Evolutionary conservation across 2,888 invertebrate genomes (phyloP).

Genomic region (Apotomis betuletana): DNA sequence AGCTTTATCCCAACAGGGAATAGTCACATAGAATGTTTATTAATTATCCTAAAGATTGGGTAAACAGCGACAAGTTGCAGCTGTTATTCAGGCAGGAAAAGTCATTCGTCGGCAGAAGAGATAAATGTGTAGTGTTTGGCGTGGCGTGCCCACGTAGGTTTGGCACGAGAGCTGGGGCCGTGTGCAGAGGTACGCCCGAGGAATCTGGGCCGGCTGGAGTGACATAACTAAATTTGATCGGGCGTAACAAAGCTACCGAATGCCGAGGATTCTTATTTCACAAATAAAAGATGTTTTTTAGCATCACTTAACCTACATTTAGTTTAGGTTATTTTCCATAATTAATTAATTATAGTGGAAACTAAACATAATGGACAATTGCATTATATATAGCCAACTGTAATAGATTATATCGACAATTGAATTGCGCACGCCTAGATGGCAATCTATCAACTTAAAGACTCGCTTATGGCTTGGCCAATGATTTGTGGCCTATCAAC

Average conservation of each 20-base stretch:
- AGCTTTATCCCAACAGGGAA: constrained; percentile 17
- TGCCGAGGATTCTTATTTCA: constrained; percentile 62
- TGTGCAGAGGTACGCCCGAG: constrained; percentile 76
- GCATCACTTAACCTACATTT: not conserved
- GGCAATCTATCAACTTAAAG: constrained; percentile 9
- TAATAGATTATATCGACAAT: not conserved
- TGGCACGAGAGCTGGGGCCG: constrained; percentile 79
- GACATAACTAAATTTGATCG: constrained; percentile 82
- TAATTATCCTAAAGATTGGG: constrained; percentile 30
- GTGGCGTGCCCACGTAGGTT: constrained; percentile 66
- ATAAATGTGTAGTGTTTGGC: constrained; percentile 67
- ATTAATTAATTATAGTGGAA: not conserved
- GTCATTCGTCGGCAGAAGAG: constrained; percentile 65
- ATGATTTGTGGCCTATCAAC: constrained; percentile 8
- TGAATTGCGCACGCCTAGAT: constrained; percentile 18
- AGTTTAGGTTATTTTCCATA: not conserved
- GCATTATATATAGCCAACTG: constrained; percentile 4
- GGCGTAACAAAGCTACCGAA: constrained; percentile 72
- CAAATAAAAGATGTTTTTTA: not conserved
- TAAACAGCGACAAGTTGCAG: constrained; percentile 57
- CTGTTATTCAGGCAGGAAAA: constrained; percentile 65
- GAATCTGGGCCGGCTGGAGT: constrained; percentile 82
- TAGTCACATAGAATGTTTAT: constrained; percentile 12
- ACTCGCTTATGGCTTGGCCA: constrained; percentile 7
- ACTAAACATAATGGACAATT: not conserved